A percentile compares a stretch with the other conserved stretches of the same genome.
phyloP scores from a whole-genome alignment of 1,140 invertebrate species.

The Meloidogyne chitwoodi region DNA sequence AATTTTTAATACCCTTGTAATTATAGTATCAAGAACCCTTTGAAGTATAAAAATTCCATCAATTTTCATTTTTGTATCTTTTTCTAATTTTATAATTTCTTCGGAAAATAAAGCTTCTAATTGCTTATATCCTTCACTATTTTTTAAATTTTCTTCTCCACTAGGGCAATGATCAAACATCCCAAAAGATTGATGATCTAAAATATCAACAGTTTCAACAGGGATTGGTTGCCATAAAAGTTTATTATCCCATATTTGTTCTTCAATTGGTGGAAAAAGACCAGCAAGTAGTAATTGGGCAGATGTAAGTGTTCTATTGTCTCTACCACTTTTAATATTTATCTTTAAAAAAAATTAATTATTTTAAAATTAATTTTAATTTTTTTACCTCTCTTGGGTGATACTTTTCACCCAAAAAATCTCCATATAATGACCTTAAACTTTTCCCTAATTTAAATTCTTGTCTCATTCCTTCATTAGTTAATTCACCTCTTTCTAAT shows the following conservation, averaged over 20 bases:
- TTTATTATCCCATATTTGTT: slow-evolving; percentile 28
- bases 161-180: slow-evolving; percentile 29
- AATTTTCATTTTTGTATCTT: slow-evolving; percentile 23
- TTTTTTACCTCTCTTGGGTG: slow-evolving; percentile 13
- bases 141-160: neutral
- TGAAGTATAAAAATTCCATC: slow-evolving; percentile 30
- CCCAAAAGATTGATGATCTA: slow-evolving; percentile 26
- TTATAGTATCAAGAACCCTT: slow-evolving; percentile 8
- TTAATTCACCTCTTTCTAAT: slow-evolving; percentile 30
- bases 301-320: slow-evolving; percentile 34
- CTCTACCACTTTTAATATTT: slow-evolving; percentile 12
- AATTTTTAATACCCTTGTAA: slow-evolving; percentile 5
- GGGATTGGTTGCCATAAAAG: slow-evolving; percentile 32
- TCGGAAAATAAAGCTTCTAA: neutral
- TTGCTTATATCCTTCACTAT: neutral
- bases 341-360: slow-evolving; percentile 13
- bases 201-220: slow-evolving; percentile 6
- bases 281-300: slow-evolving; percentile 26
- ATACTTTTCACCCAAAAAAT: slow-evolving; percentile 18
- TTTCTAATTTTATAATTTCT: slow-evolving; percentile 15
- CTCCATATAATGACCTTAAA: slow-evolving; percentile 21
- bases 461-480: slow-evolving; percentile 25
- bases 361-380: slow-evolving; percentile 2
- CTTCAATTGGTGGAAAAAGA: slow-evolving; percentile 21
- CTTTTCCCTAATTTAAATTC: slow-evolving; percentile 16